Base-by-base conservation (phyloP, 2,797 vertebrate genomes). In the Enteromius unitaeniatus region DNA sequence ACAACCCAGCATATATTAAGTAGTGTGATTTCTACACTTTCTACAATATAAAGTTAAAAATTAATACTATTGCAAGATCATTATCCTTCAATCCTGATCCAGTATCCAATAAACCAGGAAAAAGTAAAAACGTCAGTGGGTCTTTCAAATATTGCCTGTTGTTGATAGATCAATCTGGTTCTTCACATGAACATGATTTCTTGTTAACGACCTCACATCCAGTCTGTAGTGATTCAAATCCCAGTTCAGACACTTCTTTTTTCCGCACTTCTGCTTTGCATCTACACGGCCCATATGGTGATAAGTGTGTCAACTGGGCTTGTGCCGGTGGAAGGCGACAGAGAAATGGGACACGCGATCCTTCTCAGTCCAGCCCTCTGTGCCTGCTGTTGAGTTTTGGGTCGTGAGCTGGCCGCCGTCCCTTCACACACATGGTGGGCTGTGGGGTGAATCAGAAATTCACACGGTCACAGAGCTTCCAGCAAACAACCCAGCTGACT, bases 371-470 rank as follows among this genome's bases (percentile, higher is more conserved):
- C 79, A 81, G 51, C 23, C 78, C 65, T 80, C 15, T 1, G 51
- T 45, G 26, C 53, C 68, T 81, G 68, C 79, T 73, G 40, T 45
- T 49, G 40, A 40, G 55, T 31, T 81, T 64, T 74, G 70, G 79
- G 55, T 81, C 69, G 69, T 81, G 79, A 81, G 55, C 69, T 74
- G 79, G 69, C 68, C 7, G 40, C 28, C 34, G 28, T 74, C 69
- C 69, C 69, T 28, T 31, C 69, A 64, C 79, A 81, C 55, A 64
- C 79, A 81, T 81, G 79, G 55, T 74, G 79, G 55, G 55, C 55
- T 62, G 42, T 60, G 70, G 42, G 45, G 42, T 85, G 42, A 85
- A 77, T 81, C 79, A 85, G 31, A 81, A 53, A 75, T 55, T 67
- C 51, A 78, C 76, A 78, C 83, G 26, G 76, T 79, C 55, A 79